phyloP scores from a whole-genome alignment of 2,113 vertebrate genomes.

The Athene cunicularia region DNA sequence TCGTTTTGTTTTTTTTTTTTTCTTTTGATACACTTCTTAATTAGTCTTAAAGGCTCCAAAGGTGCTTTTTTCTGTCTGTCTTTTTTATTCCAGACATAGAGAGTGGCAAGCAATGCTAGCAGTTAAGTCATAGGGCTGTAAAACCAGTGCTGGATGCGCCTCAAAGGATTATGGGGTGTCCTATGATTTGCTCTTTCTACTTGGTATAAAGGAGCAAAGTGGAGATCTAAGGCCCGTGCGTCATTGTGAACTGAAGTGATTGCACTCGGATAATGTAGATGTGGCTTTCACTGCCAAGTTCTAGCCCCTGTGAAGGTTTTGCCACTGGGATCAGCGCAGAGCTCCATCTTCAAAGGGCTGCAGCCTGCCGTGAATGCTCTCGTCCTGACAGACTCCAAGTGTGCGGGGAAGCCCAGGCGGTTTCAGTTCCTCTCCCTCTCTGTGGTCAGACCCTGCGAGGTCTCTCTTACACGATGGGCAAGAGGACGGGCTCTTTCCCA shows the following conservation, averaged over 20 bases:
- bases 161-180: conserved; percentile 61
- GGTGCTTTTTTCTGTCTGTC: conserved; percentile 46
- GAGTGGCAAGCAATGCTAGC: not conserved
- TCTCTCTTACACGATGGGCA: not conserved
- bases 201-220: conserved; percentile 28
- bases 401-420: not conserved
- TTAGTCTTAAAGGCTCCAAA: conserved; percentile 46
- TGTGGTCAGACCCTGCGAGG: not conserved
- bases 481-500: not conserved
- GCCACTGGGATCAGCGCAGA: not conserved
- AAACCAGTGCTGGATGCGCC: conserved; percentile 47
- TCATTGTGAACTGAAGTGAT: not conserved
- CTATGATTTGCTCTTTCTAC: conserved; percentile 39
- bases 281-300: not conserved
- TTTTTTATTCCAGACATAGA: not conserved
- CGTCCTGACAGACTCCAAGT: accelerated
- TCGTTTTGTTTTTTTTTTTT: not conserved
- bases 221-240: conserved; percentile 25
- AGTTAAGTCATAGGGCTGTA: conserved; percentile 36
- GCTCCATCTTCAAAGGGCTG: not conserved
- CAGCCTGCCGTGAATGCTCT: not conserved
- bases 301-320: not conserved
- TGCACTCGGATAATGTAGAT: not conserved
- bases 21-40: conserved; percentile 51
- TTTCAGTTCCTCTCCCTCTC: not conserved